These are phyloP conservation scores for Neodontobutis hainanensis DNA, from an alignment of 2,113 vertebrate species.

Conservation along the genomic window DNA sequence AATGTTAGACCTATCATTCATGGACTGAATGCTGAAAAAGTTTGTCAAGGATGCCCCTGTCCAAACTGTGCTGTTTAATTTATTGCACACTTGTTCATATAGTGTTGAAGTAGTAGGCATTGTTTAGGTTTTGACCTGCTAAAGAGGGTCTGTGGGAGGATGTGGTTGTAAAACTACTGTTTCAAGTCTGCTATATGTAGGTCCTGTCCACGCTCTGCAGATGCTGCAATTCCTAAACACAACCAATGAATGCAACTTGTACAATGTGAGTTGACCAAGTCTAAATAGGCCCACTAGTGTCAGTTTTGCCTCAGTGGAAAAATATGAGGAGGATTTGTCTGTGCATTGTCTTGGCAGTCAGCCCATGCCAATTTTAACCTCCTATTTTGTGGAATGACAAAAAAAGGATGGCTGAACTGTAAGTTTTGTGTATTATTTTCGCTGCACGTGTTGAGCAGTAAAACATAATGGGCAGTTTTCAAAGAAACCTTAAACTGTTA, in stretches of 20 bases:
- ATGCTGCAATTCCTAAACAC: too few relatives aligned
- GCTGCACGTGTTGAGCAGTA: neutral
- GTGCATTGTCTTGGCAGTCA: constrained; percentile 44
- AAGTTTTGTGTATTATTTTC: constrained; percentile 17
- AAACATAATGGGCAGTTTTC: constrained; percentile 20
- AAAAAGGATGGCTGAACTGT: constrained; percentile 38
- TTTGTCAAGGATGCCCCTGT: too few relatives aligned
- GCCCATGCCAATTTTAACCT: constrained; percentile 54
- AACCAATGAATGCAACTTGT: constrained; percentile 29
- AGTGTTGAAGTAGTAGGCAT: too few relatives aligned
- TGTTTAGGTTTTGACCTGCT: too few relatives aligned
- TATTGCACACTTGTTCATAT: too few relatives aligned
- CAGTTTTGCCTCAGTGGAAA: constrained; percentile 55
- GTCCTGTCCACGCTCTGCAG: too few relatives aligned
- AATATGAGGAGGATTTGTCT: constrained; percentile 24
- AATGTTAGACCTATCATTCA: too few relatives aligned
- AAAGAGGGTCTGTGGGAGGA: too few relatives aligned
- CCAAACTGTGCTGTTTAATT: too few relatives aligned
- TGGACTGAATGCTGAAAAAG: too few relatives aligned
- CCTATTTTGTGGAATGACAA: constrained; percentile 32
- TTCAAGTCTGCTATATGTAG: too few relatives aligned
- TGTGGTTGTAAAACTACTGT: too few relatives aligned
- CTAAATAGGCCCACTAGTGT: constrained; percentile 60
- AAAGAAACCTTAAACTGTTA: constrained; percentile 3
- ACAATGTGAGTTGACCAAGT: constrained; percentile 33